Percentiles rank a stretch among this genome's conserved stretches.
phyloP scores from a whole-genome alignment of 2,888 invertebrate genomes.

The Eremobia ochroleuca region DNA sequence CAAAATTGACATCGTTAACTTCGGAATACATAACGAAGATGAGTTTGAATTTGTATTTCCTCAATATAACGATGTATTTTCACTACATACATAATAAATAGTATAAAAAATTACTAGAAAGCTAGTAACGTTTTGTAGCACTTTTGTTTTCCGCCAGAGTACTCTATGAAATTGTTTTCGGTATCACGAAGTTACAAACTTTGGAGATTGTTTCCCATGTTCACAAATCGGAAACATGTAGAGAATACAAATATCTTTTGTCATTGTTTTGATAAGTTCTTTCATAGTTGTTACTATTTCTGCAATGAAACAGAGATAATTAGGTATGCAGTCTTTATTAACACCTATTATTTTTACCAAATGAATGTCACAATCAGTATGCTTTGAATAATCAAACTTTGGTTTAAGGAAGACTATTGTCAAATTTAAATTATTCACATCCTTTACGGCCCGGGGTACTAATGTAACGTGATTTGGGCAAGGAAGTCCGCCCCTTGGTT shows the following conservation, averaged over 20 bases:
- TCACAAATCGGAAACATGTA: slow-evolving; percentile 40
- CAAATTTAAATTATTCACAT: slow-evolving; percentile 32
- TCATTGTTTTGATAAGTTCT: slow-evolving; percentile 29
- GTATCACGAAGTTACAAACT: slow-evolving; percentile 54
- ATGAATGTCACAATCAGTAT: slow-evolving; percentile 21
- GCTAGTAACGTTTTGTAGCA: slow-evolving; percentile 7
- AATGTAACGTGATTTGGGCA: slow-evolving; percentile 12
- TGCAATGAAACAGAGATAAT: background rate
- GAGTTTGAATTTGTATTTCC: background rate
- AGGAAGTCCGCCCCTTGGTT: background rate
- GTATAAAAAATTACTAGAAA: background rate
- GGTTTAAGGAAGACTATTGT: slow-evolving; percentile 18
- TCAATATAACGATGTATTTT: background rate
- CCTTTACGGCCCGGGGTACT: background rate
- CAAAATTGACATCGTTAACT: slow-evolving; percentile 19
- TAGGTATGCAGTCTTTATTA: background rate
- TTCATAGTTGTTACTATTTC: background rate
- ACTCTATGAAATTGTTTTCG: slow-evolving; percentile 58
- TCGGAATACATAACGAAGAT: slow-evolving; percentile 16
- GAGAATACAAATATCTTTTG: slow-evolving; percentile 39
- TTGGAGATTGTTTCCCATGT: slow-evolving; percentile 44
- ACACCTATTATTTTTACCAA: background rate
- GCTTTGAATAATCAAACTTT: slow-evolving; percentile 37
- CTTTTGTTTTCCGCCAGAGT: slow-evolving; percentile 32
- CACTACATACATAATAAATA: background rate